Percentiles rank a stretch among this genome's conserved stretches.
These are phyloP conservation scores for Lasioglossum vierecki DNA, from an alignment of 2,888 invertebrate genomes.

Conservation along the genomic window DNA sequence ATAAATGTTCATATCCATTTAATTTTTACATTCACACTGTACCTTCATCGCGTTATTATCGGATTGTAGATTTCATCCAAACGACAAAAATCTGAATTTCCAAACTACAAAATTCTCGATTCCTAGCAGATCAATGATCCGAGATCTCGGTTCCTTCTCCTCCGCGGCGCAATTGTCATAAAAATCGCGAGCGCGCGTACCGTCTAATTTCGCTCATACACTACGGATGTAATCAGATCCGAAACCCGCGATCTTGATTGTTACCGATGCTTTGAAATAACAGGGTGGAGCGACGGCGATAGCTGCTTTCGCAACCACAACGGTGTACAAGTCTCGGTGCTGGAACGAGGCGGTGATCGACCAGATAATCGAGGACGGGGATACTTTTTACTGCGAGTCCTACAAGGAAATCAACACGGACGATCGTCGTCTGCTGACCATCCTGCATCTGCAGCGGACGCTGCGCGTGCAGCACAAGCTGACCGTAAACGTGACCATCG, in stretches of 20 bases:
- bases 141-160: neutral
- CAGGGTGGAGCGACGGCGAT: conserved; percentile 81
- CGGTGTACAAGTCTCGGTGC: conserved; percentile 73
- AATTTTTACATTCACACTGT: too few species aligned
- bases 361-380: conserved; percentile 80
- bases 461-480: conserved; percentile 74
- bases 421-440: conserved; percentile 73
- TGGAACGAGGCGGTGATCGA: conserved; percentile 80
- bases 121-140: neutral
- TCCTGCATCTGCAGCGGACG: conserved; percentile 73
- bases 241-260: neutral
- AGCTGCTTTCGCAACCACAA: conserved; percentile 78
- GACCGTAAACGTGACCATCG: conserved; percentile 72
- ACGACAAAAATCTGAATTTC: too few species aligned
- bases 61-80: too few species aligned
- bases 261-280: conserved; percentile 19
- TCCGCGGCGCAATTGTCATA: neutral
- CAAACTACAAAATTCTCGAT: neutral
- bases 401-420: conserved; percentile 71
- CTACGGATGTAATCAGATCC: neutral
- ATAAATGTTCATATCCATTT: too few species aligned
- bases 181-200: neutral
- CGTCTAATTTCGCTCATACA: neutral
- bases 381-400: conserved; percentile 78
- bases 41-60: too few species aligned